Evolutionary conservation across 2,888 invertebrate species (phyloP).

Genomic region (Altica lythri): DNA sequence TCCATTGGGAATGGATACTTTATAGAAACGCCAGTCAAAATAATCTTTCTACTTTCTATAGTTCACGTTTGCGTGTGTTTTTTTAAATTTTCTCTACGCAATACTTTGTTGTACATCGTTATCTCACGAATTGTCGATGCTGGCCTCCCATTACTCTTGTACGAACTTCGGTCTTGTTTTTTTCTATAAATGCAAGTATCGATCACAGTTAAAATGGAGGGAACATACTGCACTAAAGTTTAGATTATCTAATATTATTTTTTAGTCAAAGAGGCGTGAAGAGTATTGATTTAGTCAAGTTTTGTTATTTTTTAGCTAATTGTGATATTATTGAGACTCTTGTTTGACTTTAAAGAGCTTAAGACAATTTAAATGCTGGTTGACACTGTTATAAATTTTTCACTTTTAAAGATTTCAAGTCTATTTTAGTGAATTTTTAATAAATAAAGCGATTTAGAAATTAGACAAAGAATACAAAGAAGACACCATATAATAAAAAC

Average conservation of each 20-base stretch:
- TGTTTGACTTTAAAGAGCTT: no score
- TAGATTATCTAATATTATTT: not conserved
- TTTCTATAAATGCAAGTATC: conserved; percentile 17
- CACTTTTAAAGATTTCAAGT: no score
- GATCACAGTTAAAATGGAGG: conserved; percentile 9
- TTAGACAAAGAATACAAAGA: no score
- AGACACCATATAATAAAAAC: no score
- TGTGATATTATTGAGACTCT: no score
- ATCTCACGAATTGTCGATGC: conserved; percentile 1
- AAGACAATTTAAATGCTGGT: no score
- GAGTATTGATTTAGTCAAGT: no score
- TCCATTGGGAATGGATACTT: conserved; percentile 37
- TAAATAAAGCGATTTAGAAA: no score
- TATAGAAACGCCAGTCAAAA: conserved; percentile 35
- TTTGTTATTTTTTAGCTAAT: no score
- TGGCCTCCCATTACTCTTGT: not conserved
- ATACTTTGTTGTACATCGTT: conserved; percentile 8
- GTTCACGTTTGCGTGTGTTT: conserved; percentile 14
- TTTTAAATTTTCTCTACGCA: conserved; percentile 28
- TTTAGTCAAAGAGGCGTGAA: no score
- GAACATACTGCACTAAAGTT: not conserved
- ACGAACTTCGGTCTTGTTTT: conserved; percentile 17
- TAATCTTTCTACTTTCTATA: conserved; percentile 14
- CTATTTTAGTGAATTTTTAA: no score
- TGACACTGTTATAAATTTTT: no score